Evolutionary conservation across 2,888 invertebrate genomes (phyloP).

Genomic region (Platycnemis pennipes): DNA sequence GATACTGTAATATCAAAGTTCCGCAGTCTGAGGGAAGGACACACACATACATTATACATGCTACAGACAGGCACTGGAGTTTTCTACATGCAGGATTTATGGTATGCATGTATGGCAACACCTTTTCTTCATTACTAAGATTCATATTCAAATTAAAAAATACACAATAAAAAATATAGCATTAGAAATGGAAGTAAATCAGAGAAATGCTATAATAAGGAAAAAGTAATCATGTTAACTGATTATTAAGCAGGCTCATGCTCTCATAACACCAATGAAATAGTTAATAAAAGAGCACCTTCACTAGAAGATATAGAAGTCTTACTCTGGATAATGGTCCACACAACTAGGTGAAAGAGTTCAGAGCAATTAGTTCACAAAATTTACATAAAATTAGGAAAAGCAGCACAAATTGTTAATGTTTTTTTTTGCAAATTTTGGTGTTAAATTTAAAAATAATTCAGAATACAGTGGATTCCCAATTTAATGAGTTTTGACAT

Average conservation of each 20-base stretch:
- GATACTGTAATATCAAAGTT: no score
- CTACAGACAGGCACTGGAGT: no score
- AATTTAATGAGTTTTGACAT: no score
- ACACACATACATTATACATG: no score
- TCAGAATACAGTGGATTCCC: not conserved
- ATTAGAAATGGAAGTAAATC: not conserved
- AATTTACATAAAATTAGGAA: not conserved
- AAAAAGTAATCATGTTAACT: not conserved
- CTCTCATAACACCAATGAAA: not conserved
- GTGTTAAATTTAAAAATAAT: not conserved
- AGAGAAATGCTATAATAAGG: not conserved
- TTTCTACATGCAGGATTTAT: no score
- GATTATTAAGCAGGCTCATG: slow-evolving; percentile 4
- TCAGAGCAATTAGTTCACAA: slow-evolving; percentile 41
- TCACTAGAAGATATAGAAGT: slow-evolving; percentile 49
- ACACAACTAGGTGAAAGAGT: slow-evolving; percentile 56
- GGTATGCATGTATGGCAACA: no score
- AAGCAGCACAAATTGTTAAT: not conserved
- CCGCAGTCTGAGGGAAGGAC: no score
- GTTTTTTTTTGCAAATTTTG: no score
- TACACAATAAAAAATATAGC: no score
- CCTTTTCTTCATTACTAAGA: no score
- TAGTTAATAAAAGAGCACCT: slow-evolving; percentile 52
- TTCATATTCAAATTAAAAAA: no score
- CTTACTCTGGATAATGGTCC: slow-evolving; percentile 66